Base-by-base conservation (phyloP, 2,113 vertebrate genomes). In the Gambusia holbrooki region DNA sequence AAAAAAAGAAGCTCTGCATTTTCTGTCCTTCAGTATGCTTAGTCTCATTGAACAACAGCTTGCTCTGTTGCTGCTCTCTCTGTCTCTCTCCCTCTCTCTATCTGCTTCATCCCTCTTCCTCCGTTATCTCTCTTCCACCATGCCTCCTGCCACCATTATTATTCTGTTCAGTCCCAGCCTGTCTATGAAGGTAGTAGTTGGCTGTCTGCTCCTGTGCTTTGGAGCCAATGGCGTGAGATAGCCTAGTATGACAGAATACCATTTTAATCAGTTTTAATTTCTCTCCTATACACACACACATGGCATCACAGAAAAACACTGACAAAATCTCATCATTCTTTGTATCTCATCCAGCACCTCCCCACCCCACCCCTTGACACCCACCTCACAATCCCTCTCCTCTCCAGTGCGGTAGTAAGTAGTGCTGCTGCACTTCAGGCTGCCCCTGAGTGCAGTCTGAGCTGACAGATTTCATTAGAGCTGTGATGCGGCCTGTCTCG, bases 121-220 rank as follows among this genome's bases (percentile, higher is more conserved):
- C 67, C 22, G 78, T 78, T 73, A 66, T 73, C 82, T 61, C 69
- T 66, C 51, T 15, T 51, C 40, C 33, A 66, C 54, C 73, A 66
- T 83, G 77, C 74, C 67, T 86, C 76, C 64, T 74, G 83, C 40
- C 83, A 71, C 54, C 87, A 93, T 93, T 93, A 93, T 89, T 91
- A 94, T 94, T 93, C 92, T 83, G 87, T 79, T 89, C 92, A 88
- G 78, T 67, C 79, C 66, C 81, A 77, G 79, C 71, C 69, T 0
- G 79, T 91, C 91, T 87, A 74, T 85, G 85, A 83, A 74, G 77
- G 69, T 74, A 82, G 74, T 65, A 82, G 83, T 76, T 80, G 81
- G 79, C 78, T 86, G 85, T 88, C 89, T 92, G 83, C 86, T 84
- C 61, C 71, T 87, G 74, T 82, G 71, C 72, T 87, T 74, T 77